Base-by-base conservation (phyloP, 2,888 invertebrate species). In the Polia nebulosa region DNA sequence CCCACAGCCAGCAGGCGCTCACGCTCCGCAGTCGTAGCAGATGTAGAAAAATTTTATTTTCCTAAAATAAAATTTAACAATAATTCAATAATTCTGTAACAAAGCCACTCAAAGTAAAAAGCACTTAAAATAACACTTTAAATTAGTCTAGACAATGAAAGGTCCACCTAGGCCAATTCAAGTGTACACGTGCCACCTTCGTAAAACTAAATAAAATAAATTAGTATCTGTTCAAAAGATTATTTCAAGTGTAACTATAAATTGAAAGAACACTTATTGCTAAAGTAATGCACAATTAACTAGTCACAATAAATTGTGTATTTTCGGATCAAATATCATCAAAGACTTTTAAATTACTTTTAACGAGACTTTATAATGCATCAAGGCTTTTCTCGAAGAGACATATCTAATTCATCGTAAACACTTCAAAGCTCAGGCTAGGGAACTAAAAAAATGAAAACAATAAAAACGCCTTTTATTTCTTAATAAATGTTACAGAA, bases 331-430 rank as follows among this genome's bases (percentile, higher is more conserved):
- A 25, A n/a, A 27, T 32, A 6, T 29, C 17, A 17, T 47, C 51
- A 11, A 32, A 25, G 1, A 20, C 17, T 17, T 61, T 22, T 34
- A n/a, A 11, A 3, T 29, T 13, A 20, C 1, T 27, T 34, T 36
- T n/a, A 27, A n/a, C 27, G 8, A 51, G 2, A 34, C 9, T 66
- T 52, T 5, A 45, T n/a, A 44, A 22, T 17, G 13, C 29, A 36
- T 55, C n/a, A 67, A 68, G 5, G 47, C 13, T 13, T 39, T 70
- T 70, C 22, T 58, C 13, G 39, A 15, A 56, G 22, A 20, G 5
- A 20, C 3, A 27, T 20, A 39, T 27, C 3, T 1, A 20, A 69
- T 45, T 66, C 8, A 27, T 5, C 44, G 5, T 11, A 47, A 47
- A 20, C 5, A 32, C n/a, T n/a, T 36, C 1, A 27, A 20, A 27